A percentile compares a stretch with the other conserved stretches of the same genome.
These are phyloP conservation scores for Melanophora roralis DNA, from an alignment of 2,888 invertebrate genomes.

Conservation along the genomic window DNA sequence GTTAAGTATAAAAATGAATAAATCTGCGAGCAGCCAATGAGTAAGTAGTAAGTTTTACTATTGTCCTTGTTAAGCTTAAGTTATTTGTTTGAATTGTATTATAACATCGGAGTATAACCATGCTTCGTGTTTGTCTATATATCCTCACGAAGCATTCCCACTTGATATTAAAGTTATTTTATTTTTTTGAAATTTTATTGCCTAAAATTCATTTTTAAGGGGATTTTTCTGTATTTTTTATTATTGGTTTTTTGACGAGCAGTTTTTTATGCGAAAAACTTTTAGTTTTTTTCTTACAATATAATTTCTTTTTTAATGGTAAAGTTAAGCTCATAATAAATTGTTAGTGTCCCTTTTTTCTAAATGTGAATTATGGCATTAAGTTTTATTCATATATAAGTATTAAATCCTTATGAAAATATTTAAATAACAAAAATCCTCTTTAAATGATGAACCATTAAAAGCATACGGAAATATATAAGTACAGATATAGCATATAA, in stretches of 20 bases:
- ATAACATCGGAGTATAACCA: background rate
- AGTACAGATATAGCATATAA: no score
- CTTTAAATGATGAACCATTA: no score
- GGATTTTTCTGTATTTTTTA: slow-evolving; percentile 1
- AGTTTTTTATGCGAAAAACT: background rate
- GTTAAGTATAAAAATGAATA: background rate
- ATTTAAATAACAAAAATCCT: background rate
- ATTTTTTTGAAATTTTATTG: slow-evolving; percentile 42
- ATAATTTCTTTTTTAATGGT: background rate
- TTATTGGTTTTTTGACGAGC: background rate
- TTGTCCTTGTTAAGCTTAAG: background rate
- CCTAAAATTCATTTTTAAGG: no score
- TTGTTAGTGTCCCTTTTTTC: background rate
- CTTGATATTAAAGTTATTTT: background rate
- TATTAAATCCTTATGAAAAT: background rate
- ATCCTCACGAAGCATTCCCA: slow-evolving; percentile 18
- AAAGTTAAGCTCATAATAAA: background rate
- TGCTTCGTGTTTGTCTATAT: background rate
- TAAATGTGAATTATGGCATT: background rate
- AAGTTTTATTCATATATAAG: background rate
- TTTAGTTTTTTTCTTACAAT: background rate
- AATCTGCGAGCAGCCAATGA: background rate
- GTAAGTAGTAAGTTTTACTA: background rate
- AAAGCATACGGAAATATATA: no score
- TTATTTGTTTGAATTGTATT: background rate